Evolutionary conservation across 2,113 vertebrate genomes (phyloP), one percentile per base, ranked within the genome.

Genomic region (Zosterops lateralis): DNA sequence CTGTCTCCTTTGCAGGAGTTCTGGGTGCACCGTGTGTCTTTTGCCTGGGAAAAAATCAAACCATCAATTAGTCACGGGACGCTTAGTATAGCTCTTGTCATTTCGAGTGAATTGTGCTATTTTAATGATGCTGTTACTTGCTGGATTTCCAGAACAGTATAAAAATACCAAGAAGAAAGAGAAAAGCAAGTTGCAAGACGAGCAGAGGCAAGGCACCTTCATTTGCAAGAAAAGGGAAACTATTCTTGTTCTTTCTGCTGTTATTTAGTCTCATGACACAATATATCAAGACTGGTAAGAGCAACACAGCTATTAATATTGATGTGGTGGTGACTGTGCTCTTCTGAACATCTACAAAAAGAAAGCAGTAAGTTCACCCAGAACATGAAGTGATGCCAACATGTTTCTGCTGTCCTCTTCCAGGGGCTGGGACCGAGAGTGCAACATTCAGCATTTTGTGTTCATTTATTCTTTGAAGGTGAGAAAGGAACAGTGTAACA

Each of bases 251-350:
- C 8, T 6, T 20, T 60, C 6, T 50, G 42, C 24, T 45, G 25
- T 22, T 76, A 26, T 9, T 72, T 28, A 25, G 9, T 32, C 2
- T 29, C 4, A 20, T 9, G 31, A 38, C 9, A 25, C 10, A 64
- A 51, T 4, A 2, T 10, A 34, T 56, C 13, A 31, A 32, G 29
- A 31, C 1, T 1, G n/a, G n/a, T 45, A 60, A 53, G 57, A 44
- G 10, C 26, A 60, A 2, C 4, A 15, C 19, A 65, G 29, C 4
- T 73, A 8, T 34, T 34, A 56, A 6, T 25, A 72, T 17, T 0
- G 0, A 21, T 14, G 7, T 31, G 45, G 44, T 8, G 38, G 73
- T 26, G 12, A 65, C 29, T 26, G 2, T 14, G 17, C 2, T 50
- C 25, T 36, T 77, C 68, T 44, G 50, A 50, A 13, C 32, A 48